Percentiles rank a stretch among this genome's conserved stretches.
phyloP scores from a whole-genome alignment of 2,113 vertebrate species.

The Clarias macrocephalus region DNA sequence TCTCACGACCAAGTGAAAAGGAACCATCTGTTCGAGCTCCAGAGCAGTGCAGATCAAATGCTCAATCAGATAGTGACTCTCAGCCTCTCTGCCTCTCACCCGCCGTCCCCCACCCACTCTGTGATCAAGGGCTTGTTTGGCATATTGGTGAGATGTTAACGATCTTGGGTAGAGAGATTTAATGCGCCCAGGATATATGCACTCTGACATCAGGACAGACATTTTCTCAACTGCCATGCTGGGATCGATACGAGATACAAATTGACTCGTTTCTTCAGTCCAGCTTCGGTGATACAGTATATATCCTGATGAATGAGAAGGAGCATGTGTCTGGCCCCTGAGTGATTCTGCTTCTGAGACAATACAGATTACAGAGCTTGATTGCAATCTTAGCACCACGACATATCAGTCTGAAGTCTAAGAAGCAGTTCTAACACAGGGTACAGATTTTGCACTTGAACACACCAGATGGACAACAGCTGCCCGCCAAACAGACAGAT shows the following conservation, averaged over 20 bases:
- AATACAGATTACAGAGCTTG: slow-evolving; percentile 14
- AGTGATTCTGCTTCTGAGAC: slow-evolving; percentile 10
- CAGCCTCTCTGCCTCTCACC: background rate
- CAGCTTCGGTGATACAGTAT: slow-evolving; percentile 26
- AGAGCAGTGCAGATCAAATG: slow-evolving; percentile 64
- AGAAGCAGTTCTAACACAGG: background rate
- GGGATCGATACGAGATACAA: slow-evolving; percentile 43
- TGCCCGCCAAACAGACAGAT: background rate
- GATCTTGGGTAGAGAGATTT: slow-evolving; percentile 29
- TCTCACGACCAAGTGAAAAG: slow-evolving; percentile 55
- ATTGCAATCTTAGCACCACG: background rate
- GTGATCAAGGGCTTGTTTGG: slow-evolving; percentile 38
- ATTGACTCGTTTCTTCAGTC: slow-evolving; percentile 32
- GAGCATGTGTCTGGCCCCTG: slow-evolving; percentile 10
- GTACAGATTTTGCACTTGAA: background rate
- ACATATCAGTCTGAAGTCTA: background rate
- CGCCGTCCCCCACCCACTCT: background rate
- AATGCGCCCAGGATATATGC: slow-evolving; percentile 44
- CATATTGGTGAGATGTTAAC: slow-evolving; percentile 35
- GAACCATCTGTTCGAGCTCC: slow-evolving; percentile 66
- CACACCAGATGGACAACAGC: background rate
- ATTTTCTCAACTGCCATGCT: slow-evolving; percentile 34
- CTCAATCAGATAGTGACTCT: slow-evolving; percentile 48
- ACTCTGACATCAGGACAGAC: slow-evolving; percentile 22
- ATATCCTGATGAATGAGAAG: slow-evolving; percentile 48